Evolutionary conservation across 2,797 vertebrate species (phyloP), one percentile per base, ranked within the genome.

Genomic region (Meriones psammophilus): DNA sequence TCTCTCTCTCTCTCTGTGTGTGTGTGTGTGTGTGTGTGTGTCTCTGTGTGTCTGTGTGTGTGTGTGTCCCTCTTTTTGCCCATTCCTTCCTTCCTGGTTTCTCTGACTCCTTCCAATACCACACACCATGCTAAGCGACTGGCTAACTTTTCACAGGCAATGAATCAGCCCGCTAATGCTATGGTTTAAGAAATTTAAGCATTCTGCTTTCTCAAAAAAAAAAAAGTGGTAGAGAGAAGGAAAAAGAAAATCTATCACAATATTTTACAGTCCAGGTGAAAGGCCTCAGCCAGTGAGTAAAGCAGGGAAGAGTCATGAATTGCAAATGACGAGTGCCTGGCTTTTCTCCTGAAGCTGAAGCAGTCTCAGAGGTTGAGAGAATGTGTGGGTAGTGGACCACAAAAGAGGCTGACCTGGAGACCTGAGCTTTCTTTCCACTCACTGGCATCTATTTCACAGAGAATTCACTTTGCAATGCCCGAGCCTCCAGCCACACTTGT

Each of bases 251-350:
- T n/a, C 74, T 12, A 30, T 73, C 88, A 94, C 28, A 17, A 42
- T 56, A 92, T 66, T 78, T 88, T 77, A 84, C 1, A 10, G 18
- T 54, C 77, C 30, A 66, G 60, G 66, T 60, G 20, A 91, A 91
- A 73, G n/a, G 42, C 62, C 73, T 36, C 46, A 17, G 64, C 30
- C 79, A 66, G 69, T 78, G 62, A 54, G 50, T 92, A 26, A 71
- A 84, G 50, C 77, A 78, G 71, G 18, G 14, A 87, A 33, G 54
- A 56, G 39, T 66, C 42, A 83, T 18, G 39, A 76, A 88, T 33
- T 87, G 42, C 76, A 76, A 83, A 91, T 69, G 76, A 90, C 42
- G 71, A 88, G 78, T 46, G 77, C 14, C 42, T 78, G 69, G 39
- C 1, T 46, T 91, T 79, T 69, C 68, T 88, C 77, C 58, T 64